Conservation (phyloP, 2,888 invertebrate species). For the Lasioglossum zephyrum region DNA sequence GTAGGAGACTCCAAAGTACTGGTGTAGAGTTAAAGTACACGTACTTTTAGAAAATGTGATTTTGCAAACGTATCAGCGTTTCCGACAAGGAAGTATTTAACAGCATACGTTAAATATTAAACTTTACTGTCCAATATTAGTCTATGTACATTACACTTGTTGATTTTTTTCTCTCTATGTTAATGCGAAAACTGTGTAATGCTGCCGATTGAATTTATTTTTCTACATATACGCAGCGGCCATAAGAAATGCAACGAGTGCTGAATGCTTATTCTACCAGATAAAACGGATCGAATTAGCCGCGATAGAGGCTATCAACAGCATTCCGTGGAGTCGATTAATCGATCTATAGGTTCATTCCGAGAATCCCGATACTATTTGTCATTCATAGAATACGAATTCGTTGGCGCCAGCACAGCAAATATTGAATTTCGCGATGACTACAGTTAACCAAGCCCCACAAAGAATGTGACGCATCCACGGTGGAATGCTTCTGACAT, state of each 20-base stretch:
- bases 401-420: constrained; percentile 6
- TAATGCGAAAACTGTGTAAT: background rate
- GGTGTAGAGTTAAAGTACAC: background rate
- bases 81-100: background rate
- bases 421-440: background rate
- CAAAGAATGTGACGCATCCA: background rate
- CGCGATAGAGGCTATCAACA: background rate
- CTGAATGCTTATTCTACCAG: background rate
- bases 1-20: background rate
- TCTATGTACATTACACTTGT: background rate
- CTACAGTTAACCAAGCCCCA: background rate
- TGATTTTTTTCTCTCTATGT: background rate
- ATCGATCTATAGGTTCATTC: background rate
- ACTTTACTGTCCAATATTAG: background rate
- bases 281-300: constrained; percentile 25
- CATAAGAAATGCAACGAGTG: background rate
- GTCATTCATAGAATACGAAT: background rate
- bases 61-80: background rate
- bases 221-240: background rate
- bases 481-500: background rate
- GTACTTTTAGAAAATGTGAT: background rate
- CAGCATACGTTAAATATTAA: background rate
- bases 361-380: background rate
- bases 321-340: background rate
- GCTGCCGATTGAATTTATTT: background rate